Evolutionary conservation across 2,888 invertebrate genomes (phyloP), one percentile per base, ranked within the genome.

Genomic region (Zaprionus bogoriensis): DNA sequence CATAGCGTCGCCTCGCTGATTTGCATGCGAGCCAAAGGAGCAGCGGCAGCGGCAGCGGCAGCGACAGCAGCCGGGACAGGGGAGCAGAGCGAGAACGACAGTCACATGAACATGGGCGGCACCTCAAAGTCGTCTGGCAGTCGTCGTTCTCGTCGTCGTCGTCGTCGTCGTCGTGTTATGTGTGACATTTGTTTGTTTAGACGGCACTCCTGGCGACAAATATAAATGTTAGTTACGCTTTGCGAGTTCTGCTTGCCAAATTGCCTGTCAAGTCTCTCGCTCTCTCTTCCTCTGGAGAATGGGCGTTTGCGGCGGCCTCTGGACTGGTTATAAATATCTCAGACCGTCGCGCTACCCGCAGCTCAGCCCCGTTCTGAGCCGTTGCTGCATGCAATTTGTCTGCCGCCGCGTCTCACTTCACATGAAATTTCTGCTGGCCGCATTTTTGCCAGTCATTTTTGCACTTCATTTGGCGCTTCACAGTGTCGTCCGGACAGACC

Each of bases 161-260:
- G 48, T 28, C 28, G 45, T 48, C 39, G 50, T 54, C n/a, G n/a
- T 67, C 78, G 77, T 77, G 80, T 71, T 70, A 70, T 68, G 69
- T 77, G 80, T 77, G 77, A 74, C 81, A 80, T 77, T 74, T 80
- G 78, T 77, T 74, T 77, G 81, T 63, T 80, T 65, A 77, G 80
- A 70, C 74, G 66, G 68, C 81, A 72, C 74, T 72, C 67, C 68
- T 69, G 82, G 79, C 82, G 81, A 81, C 79, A 79, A 75, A 79
- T 79, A 81, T 81, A 79, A 79, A 79, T 81, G 79, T 81, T 81
- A 74, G 78, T 79, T 77, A 74, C 79, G 82, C 82, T 81, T 67
- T 78, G 78, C 65, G 64, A 77, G 66, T 66, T 78, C 63, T 67
- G 81, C 67, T 77, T 81, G 79, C 81, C 79, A 79, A 79, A 79